Base-by-base conservation (phyloP, 2,888 invertebrate species). In the Andricus quercusramuli region DNA sequence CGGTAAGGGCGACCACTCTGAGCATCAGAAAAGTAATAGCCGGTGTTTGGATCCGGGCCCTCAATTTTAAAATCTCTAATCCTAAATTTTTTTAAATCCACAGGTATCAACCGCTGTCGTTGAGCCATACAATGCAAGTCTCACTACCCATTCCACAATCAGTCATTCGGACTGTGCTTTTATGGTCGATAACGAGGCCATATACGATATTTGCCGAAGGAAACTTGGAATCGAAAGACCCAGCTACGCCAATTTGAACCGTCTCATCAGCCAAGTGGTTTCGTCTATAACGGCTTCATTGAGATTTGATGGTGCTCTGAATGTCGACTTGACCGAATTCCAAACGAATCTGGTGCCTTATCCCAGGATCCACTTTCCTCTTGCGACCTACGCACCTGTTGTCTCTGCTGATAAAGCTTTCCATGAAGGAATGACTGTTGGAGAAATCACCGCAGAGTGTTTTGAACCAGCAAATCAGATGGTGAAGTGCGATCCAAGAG, bases 101-200 rank as follows among this genome's bases (percentile, higher is more conserved):
- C 90, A 96, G 95, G 96, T 98, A 37, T 97, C 97, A 51, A 98
- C 98, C 1, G 97, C 98, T 0, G 98, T 98, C 17, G 98, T 98
- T 65, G 98, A 98, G 92, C 98, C 98, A 0, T 99, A 98, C 93
- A 98, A 98, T 92, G 96, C 98, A 0, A 95, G 98, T 79, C 93
- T 98, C 81, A 97, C 98, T 67, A 98, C 98, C 0, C 98, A 98
- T 93, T 97, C 97, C 29, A 98, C 98, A 41, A 94, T 98, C 93
- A 92, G 94, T 84, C 97, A 97, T 91, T 96, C 97, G 0, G 98
- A 98, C 93, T 98, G 98, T 91, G 97, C 97, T 2, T 98, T 98
- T 91, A 97, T 98, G 96, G 97, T 98, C 29, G 98, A 98, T 94
- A 98, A 98, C 89, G 98, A 98, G 91, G 98, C 98, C n/a, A 96